phyloP scores from a whole-genome alignment of 2,113 vertebrate species.

The Conger conger region DNA sequence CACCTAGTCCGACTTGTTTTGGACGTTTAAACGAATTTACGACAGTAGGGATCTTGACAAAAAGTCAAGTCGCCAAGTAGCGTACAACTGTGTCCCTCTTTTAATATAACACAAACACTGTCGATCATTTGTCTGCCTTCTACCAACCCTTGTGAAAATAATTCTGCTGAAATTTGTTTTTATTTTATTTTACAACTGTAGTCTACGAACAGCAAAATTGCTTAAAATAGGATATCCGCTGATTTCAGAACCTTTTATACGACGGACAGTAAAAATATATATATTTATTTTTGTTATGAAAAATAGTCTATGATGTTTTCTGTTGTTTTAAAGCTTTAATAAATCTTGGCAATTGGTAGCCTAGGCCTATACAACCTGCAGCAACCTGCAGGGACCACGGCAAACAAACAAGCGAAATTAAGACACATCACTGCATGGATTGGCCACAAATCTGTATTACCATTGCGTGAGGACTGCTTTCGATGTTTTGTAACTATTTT shows the following conservation, averaged over 20 bases:
- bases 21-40: conserved; percentile 8
- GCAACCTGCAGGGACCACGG: too few relatives aligned
- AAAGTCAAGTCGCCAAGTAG: conserved; percentile 8
- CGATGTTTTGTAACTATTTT: too few relatives aligned
- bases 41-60: background rate
- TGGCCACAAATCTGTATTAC: too few relatives aligned
- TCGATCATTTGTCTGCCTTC: too few relatives aligned
- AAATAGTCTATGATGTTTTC: too few relatives aligned
- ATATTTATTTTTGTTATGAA: background rate
- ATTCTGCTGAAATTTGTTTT: background rate
- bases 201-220: background rate
- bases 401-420: too few relatives aligned
- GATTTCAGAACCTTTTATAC: background rate
- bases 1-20: background rate
- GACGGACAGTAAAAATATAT: background rate
- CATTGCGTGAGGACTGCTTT: too few relatives aligned
- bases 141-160: too few relatives aligned
- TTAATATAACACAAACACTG: background rate
- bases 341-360: too few relatives aligned
- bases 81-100: background rate
- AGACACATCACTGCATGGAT: too few relatives aligned
- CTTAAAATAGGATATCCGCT: background rate
- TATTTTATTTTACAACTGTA: background rate
- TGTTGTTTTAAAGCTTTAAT: too few relatives aligned
- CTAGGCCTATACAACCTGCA: too few relatives aligned